Evolutionary conservation across 1,140 invertebrate species (phyloP), one percentile per base, ranked within the genome.

Genomic region (Drosophila repleta): DNA sequence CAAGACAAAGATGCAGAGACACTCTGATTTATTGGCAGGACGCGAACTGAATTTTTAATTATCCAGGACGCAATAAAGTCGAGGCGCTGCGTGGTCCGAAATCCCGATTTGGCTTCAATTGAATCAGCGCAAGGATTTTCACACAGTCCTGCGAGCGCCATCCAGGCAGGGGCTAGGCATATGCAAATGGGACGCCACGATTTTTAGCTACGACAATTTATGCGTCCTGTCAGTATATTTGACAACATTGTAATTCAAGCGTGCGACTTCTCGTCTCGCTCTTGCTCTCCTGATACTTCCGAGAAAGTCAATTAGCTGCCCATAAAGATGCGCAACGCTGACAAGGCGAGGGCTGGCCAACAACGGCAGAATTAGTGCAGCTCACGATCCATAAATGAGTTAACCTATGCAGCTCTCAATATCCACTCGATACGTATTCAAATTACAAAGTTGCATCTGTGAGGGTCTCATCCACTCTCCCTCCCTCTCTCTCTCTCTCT

Each of bases 161-260:
- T 29, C 7, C 26, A 4, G 24, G 1, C 0, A 4, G 4, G 24
- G 4, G 29, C 32, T 35, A 3, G 32, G 58, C 60, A 64, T 56
- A 80, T 85, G 67, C 60, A 85, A 85, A 81, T 74, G 49, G 32
- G 20, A 62, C 26, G 29, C 18, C 7, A 18, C 17, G 39, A 26
- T 7, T 32, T 26, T 35, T 49, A 46, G 55, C 49, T 20, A 45
- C 51, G 62, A 46, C 49, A 79, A 89, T 89, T 88, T 88, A 89
- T 88, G 83, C 57, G 64, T 88, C 84, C 83, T 88, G 84, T 77
- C 83, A 77, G 73, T 53, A 83, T 88, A 89, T 88, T 88, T 89
- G 76, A 79, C 83, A 88, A 88, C 83, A 88, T 88, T 88, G 84
- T 89, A 88, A 88, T 79, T 77, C 84, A 88, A 88, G 83, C 83